phyloP scores from a whole-genome alignment of 2,797 vertebrate genomes.

The Okamejei kenojei region DNA sequence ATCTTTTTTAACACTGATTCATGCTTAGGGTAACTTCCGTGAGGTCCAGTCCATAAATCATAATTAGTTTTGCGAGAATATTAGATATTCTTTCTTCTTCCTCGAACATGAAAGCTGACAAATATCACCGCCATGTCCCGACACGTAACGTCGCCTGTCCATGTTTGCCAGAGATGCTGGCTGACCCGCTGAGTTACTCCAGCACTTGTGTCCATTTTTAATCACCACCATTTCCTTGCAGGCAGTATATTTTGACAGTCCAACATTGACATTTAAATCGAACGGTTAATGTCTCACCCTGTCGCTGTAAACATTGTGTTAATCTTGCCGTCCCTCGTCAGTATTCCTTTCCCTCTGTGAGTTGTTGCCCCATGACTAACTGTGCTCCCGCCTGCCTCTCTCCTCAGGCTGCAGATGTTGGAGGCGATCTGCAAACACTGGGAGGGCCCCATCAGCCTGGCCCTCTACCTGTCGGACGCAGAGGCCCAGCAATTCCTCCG shows the following conservation, averaged over 20 bases:
- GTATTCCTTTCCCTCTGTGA: not conserved
- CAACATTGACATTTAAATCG: not conserved
- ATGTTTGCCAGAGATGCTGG: no score
- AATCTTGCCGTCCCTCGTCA: not conserved
- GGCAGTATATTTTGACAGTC: not conserved
- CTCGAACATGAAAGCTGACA: not conserved
- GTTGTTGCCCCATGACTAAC: not conserved
- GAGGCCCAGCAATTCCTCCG: conserved; percentile 97
- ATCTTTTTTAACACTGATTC: not conserved
- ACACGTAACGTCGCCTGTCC: no score
- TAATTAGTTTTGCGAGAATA: not conserved
- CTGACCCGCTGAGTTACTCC: no score
- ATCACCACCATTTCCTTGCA: not conserved
- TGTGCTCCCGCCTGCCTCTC: conserved; percentile 36
- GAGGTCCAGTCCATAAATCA: not conserved
- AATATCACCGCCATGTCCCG: not conserved
- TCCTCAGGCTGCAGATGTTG: conserved; percentile 88
- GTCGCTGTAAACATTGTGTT: not conserved
- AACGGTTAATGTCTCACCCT: no score
- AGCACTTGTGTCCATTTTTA: no score
- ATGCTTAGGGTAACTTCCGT: not conserved
- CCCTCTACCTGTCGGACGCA: conserved; percentile 90
- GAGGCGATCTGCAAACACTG: conserved; percentile 99
- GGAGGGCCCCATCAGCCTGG: conserved; percentile 95
- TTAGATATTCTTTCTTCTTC: not conserved